phyloP scores from a whole-genome alignment of 1,140 invertebrate species.

The Micrasema minimum region DNA sequence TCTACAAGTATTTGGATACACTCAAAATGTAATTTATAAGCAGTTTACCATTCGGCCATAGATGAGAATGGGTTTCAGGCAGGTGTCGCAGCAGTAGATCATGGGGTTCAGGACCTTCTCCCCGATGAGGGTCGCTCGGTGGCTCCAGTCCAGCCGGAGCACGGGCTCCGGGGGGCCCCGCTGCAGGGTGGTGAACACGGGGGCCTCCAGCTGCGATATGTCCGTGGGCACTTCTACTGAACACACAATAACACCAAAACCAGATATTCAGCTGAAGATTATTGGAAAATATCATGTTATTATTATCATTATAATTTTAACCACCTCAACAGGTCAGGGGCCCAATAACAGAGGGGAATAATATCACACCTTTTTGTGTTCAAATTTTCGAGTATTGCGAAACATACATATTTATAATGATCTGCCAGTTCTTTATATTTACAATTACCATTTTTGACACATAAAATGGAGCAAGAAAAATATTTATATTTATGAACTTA shows the following conservation, averaged over 20 bases:
- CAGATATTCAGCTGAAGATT: too few species aligned
- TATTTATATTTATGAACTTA: too few species aligned
- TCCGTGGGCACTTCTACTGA: slow-evolving; percentile 87
- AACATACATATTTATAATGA: too few species aligned
- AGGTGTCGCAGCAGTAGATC: slow-evolving; percentile 96
- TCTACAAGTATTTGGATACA: too few species aligned
- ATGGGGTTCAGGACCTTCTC: slow-evolving; percentile 96
- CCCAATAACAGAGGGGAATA: neutral
- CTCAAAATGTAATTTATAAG: too few species aligned
- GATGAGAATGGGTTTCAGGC: slow-evolving; percentile 92
- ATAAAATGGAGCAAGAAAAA: too few species aligned
- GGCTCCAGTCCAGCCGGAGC: slow-evolving; percentile 87
- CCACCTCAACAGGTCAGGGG: neutral
- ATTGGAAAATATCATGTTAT: too few species aligned
- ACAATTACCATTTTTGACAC: too few species aligned
- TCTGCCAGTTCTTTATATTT: too few species aligned
- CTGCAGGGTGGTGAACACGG: slow-evolving; percentile 91
- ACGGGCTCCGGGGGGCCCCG: slow-evolving; percentile 74
- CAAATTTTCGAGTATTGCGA: neutral
- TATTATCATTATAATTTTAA: neutral
- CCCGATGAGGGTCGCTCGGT: slow-evolving; percentile 91
- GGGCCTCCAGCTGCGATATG: slow-evolving; percentile 88
- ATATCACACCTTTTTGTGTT: neutral
- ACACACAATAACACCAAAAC: too few species aligned
- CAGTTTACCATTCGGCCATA: slow-evolving; percentile 96